phyloP scores from a whole-genome alignment of 2,888 invertebrate genomes.

The Orthosia cruda region DNA sequence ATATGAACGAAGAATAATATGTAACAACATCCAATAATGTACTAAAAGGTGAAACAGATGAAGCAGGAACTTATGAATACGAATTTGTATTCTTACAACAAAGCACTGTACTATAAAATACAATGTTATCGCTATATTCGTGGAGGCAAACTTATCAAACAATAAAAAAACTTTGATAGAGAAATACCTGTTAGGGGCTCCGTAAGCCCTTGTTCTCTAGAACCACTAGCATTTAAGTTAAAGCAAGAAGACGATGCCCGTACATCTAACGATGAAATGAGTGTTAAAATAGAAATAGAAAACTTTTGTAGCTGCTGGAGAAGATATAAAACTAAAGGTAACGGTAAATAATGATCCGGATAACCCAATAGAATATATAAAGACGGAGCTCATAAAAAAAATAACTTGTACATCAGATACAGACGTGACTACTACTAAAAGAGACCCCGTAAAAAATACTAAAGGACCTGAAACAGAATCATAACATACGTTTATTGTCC shows the following conservation, averaged over 20 bases:
- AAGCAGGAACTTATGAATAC: background rate
- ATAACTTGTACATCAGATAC: slow-evolving; percentile 11
- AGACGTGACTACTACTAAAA: background rate
- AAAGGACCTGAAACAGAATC: background rate
- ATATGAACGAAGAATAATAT: slow-evolving; percentile 13
- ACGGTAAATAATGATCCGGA: background rate
- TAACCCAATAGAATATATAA: slow-evolving; percentile 15
- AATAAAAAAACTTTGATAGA: slow-evolving; percentile 1
- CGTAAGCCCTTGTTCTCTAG: background rate
- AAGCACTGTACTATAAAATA: slow-evolving; percentile 17
- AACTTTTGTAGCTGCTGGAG: background rate
- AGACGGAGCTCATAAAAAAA: background rate
- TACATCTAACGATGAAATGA: background rate
- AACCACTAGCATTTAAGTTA: background rate
- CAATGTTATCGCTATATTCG: background rate
- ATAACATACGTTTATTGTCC: slow-evolving; percentile 1
- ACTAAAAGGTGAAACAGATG: background rate
- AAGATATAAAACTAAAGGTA: slow-evolving; percentile 17
- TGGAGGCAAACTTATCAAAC: slow-evolving; percentile 2
- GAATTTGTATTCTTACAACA: slow-evolving; percentile 1
- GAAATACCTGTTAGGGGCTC: slow-evolving; percentile 12
- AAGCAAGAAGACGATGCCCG: background rate
- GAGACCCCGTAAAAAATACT: slow-evolving; percentile 9
- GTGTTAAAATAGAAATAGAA: slow-evolving; percentile 5
- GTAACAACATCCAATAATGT: slow-evolving; percentile 1